Base-by-base conservation (phyloP, 2,888 invertebrate species). In the Microplitis manilae region DNA sequence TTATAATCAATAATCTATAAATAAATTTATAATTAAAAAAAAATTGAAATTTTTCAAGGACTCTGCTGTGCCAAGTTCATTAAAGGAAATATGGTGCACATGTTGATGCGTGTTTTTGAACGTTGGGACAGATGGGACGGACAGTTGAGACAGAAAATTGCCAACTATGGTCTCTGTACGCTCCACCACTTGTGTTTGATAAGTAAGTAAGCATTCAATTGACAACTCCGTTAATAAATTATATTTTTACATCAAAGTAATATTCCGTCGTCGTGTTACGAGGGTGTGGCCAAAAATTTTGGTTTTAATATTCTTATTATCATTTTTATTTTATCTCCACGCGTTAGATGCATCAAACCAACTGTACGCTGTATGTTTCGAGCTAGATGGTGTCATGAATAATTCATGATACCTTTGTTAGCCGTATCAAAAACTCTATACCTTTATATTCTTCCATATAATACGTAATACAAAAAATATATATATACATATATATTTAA, bases 121-220 rank as follows among this genome's bases (percentile, higher is more conserved):
- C 91, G 92, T 62, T 93, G 93, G 93, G 93, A 93, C 81, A 92
- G 92, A 86, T 93, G 92, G 88, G 93, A 93, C 84, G 93, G 93
- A 8, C 92, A 92, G 87, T 91, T 93, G 90, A 91, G 92, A 81
- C 90, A 93, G 83, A 93, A 93, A 90, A 92, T 93, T 83, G 92
- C 92, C 85, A 92, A 92, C 76, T 92, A 92, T 86, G 91, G 92
- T 75, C 90, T 93, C 68, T 92, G 92, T 84, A 93, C 93, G 5
- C 87, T 93, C 76, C 93, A 93, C 85, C 93, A 93, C 86, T 89
- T 93, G 79, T 93, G 93, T 89, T 91, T 91, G 80, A 92, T 92
- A 86, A 93, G 93, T 92, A 86, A 93, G 93, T 93, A 91, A 90
- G 93, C 91, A 71, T 65, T 50, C 38, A 50, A 65, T 50, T 17